phyloP scores from a whole-genome alignment of 2,797 vertebrate genomes.

The Spheniscus humboldti region DNA sequence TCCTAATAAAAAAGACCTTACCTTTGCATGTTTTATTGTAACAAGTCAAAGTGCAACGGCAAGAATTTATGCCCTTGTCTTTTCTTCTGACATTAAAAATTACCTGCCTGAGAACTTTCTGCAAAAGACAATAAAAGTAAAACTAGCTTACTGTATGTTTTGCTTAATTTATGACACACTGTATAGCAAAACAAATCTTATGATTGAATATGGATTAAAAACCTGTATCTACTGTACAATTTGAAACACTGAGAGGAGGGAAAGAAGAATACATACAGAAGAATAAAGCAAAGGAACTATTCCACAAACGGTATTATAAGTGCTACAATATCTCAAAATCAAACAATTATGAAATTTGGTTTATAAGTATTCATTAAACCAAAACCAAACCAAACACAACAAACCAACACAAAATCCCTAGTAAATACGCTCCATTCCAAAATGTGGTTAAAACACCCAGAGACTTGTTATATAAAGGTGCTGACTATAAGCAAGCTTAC shows the following conservation, averaged over 20 bases:
- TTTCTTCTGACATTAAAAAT: not conserved
- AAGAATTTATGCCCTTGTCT: not conserved
- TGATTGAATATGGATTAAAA: not conserved
- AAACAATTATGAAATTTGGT: not conserved
- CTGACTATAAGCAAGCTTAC: not conserved
- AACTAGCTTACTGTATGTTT: not conserved
- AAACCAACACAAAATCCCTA: not conserved
- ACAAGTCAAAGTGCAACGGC: not conserved
- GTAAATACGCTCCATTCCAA: not conserved
- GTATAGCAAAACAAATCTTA: not conserved
- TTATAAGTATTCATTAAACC: not conserved
- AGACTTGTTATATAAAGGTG: not conserved
- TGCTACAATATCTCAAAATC: not conserved
- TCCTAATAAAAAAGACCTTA: not conserved
- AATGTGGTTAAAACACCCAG: not conserved
- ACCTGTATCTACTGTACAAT: not conserved
- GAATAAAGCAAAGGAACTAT: not conserved
- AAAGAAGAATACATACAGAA: not conserved
- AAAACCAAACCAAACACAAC: too few relatives aligned
- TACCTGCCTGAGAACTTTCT: not conserved
- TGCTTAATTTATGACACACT: not conserved
- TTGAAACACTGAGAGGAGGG: not conserved
- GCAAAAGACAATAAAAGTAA: not conserved
- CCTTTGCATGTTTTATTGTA: not conserved
- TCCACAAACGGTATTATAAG: not conserved